Percentiles rank a stretch among this genome's conserved stretches.
phyloP scores from a whole-genome alignment of 2,113 vertebrate genomes.

The Callorhinus ursinus region DNA sequence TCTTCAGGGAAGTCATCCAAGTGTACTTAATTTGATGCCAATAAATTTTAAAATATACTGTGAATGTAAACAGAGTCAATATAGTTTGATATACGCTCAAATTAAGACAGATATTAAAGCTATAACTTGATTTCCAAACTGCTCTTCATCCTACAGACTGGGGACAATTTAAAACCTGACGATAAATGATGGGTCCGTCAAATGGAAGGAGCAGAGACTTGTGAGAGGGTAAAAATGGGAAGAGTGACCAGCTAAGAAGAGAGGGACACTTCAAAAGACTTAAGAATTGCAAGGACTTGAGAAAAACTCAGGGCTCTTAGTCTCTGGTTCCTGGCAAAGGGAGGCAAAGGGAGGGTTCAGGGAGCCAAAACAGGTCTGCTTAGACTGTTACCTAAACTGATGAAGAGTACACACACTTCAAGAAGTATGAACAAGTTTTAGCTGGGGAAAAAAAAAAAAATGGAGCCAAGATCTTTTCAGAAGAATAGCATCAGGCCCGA shows the following conservation, averaged over 20 bases:
- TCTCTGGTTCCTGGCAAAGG: background rate
- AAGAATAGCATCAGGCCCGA: background rate
- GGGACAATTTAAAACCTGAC: background rate
- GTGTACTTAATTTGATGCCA: background rate
- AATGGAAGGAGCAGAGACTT: background rate
- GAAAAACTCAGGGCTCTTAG: background rate
- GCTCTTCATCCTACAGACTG: background rate
- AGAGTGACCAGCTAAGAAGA: background rate
- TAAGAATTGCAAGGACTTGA: background rate
- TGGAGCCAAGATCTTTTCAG: background rate
- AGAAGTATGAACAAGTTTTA: background rate
- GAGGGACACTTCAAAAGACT: background rate
- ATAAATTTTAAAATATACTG: background rate
- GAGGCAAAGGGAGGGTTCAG: background rate
- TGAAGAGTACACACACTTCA: background rate
- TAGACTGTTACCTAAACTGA: background rate
- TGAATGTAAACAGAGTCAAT: background rate
- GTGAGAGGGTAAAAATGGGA: background rate
- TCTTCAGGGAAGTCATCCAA: background rate
- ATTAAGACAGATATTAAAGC: background rate
- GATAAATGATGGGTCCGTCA: background rate
- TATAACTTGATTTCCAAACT: background rate
- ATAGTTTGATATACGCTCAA: background rate
- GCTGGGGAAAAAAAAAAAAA: background rate
- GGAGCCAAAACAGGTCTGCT: background rate